phyloP scores from a whole-genome alignment of 1,140 invertebrate genomes.

The Lordiphosa mommai region DNA sequence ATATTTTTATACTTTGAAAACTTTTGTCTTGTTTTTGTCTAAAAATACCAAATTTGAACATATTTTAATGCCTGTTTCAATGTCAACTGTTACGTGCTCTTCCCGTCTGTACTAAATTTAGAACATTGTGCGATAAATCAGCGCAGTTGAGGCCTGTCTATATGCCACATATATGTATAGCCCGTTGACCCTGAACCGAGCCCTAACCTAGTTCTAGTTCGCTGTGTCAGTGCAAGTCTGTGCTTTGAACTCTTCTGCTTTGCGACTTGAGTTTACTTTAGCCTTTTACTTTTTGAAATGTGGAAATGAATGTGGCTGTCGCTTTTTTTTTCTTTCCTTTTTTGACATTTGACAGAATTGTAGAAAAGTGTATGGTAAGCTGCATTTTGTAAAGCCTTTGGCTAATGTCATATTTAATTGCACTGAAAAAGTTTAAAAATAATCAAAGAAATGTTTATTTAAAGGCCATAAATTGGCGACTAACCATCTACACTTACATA shows the following conservation, averaged over 20 bases:
- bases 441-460: too few relatives aligned
- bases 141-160: slow-evolving; percentile 5
- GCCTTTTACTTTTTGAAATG: too few relatives aligned
- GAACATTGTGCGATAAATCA: slow-evolving; percentile 1
- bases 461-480: too few relatives aligned
- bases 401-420: too few relatives aligned
- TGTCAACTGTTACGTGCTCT: slow-evolving; percentile 36
- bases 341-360: too few relatives aligned
- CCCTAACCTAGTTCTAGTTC: slow-evolving; percentile 1
- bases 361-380: too few relatives aligned
- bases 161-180: not conserved
- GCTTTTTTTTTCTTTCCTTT: too few relatives aligned
- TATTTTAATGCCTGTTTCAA: slow-evolving; percentile 41
- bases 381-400: too few relatives aligned
- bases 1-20: not conserved
- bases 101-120: slow-evolving; percentile 9
- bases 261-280: not conserved
- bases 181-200: not conserved
- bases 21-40: slow-evolving; percentile 2
- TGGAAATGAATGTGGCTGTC: too few relatives aligned
- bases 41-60: slow-evolving; percentile 33
- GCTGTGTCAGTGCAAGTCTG: not conserved
- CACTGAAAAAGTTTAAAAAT: too few relatives aligned
- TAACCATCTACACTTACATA: too few relatives aligned
- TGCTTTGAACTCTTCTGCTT: slow-evolving; percentile 2